Base-by-base conservation (phyloP, 2,797 vertebrate species). In the Morus bassanus region DNA sequence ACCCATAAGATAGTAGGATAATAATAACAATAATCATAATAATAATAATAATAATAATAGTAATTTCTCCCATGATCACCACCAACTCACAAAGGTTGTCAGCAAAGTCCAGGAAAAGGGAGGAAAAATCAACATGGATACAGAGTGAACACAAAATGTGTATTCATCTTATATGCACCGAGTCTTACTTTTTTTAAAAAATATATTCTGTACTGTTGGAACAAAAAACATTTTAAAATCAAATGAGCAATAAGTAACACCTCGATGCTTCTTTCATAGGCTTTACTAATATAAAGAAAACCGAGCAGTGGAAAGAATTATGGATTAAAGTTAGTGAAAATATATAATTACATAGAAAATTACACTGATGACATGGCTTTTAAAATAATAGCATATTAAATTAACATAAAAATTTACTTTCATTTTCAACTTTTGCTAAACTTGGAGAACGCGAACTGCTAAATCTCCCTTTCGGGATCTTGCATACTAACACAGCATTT, bases 221-320 rank as follows among this genome's bases (percentile, higher is more conserved):
- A 82, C 6, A 13, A 73, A 73, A 78, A 45, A 2, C 22, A 69
- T 56, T 86, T 88, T 67, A 60, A 90, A 84, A 89, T 46, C 45
- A 77, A 87, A 93, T 13, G 14, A 89, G 56, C 37, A 83, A 5
- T 64, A 85, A 93, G 39, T 70, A 90, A 70, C 57, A 90, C n/a
- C 45, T 87, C 3, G 2, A 67, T 89, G 41, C 15, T 76, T 89
- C 70, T 70, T 88, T 74, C 68, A 74, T 2, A 79, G 18, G 37
- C 48, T 89, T 95, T 89, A 91, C 60, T 56, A 77, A 75, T 18
- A 59, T 14, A 88, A 91, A 89, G 48, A 82, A 80, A 75, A 88
- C 7, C 3, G 0, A 19, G 1, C 33, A 82, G 39, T 33, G 10
- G 24, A 64, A 94, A 89, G 12, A 87, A 77, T 24, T 46, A 84